Evolutionary conservation across 2,797 vertebrate genomes (phyloP).

Genomic region (Discoglossus pictus): DNA sequence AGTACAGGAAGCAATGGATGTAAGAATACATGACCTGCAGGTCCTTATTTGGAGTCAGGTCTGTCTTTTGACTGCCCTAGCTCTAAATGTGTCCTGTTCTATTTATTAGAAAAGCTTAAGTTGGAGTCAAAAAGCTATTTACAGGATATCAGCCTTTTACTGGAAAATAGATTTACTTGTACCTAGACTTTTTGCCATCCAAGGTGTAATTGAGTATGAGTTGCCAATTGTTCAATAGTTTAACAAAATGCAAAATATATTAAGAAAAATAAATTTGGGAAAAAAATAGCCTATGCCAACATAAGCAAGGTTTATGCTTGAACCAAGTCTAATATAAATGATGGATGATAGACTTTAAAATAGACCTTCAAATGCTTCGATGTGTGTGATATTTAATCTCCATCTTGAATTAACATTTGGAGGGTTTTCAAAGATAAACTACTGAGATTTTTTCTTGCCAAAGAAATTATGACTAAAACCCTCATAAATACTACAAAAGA

Average conservation of each 20-base stretch:
- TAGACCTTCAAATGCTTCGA: slow-evolving; percentile 8
- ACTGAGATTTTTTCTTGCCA: slow-evolving; percentile 30
- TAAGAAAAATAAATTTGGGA: slow-evolving; percentile 25
- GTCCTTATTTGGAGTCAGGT: too few relatives aligned
- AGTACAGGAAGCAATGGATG: too few relatives aligned
- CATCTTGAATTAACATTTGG: slow-evolving; percentile 42
- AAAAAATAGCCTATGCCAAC: slow-evolving; percentile 27
- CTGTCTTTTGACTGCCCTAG: too few relatives aligned
- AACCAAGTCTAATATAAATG: slow-evolving; percentile 23
- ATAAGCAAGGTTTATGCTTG: slow-evolving; percentile 38
- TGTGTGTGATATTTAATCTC: slow-evolving; percentile 32
- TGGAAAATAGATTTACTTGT: slow-evolving; percentile 30
- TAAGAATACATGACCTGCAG: too few relatives aligned
- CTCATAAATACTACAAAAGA: slow-evolving; percentile 13
- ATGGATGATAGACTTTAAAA: slow-evolving; percentile 21
- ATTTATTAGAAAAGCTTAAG: too few relatives aligned
- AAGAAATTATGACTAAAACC: slow-evolving; percentile 38
- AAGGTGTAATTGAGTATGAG: not conserved
- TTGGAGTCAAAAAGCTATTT: too few relatives aligned
- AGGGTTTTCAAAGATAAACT: slow-evolving; percentile 39
- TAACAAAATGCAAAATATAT: slow-evolving; percentile 25
- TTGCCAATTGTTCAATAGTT: slow-evolving; percentile 18
- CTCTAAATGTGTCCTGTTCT: too few relatives aligned
- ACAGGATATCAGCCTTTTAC: not conserved
- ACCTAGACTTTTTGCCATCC: slow-evolving; percentile 2